These are phyloP conservation scores for Capricornis sumatraensis DNA, from an alignment of 2,113 vertebrate genomes.

Conservation along the genomic window DNA sequence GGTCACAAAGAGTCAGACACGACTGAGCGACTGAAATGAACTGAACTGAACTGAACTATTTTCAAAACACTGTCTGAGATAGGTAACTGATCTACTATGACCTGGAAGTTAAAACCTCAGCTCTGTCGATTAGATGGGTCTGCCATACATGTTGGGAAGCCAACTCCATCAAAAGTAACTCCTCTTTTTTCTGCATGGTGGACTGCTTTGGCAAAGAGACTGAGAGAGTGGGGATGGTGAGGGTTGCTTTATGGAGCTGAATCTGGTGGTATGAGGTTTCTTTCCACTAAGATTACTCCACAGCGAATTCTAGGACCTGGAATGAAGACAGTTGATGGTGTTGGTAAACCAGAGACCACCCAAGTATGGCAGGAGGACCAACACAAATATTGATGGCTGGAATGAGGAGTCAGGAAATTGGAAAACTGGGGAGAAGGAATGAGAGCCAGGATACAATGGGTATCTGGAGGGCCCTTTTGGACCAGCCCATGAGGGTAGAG, in stretches of 20 bases:
- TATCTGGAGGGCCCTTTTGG: neutral
- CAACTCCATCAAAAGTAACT: neutral
- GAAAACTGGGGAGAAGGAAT: neutral
- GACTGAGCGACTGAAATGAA: no score
- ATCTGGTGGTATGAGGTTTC: neutral
- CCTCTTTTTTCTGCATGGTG: neutral
- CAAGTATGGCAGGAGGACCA: neutral
- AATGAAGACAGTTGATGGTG: neutral
- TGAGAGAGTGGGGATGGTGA: fast-evolving
- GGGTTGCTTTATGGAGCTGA: neutral
- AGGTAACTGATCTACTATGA: neutral
- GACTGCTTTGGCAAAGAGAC: neutral
- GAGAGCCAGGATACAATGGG: neutral
- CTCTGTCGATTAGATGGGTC: neutral
- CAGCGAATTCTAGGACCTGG: fast-evolving
- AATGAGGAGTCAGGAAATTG: neutral
- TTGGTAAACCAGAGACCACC: neutral
- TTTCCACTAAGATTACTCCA: neutral
- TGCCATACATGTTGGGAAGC: neutral
- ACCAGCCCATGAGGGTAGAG: neutral
- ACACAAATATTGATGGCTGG: neutral
- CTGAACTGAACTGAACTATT: neutral
- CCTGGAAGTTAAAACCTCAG: neutral
- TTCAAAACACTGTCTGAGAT: neutral
- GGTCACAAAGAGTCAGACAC: no score